Conservation (phyloP, 2,888 invertebrate species). For the Orthonychiurus folsomi region DNA sequence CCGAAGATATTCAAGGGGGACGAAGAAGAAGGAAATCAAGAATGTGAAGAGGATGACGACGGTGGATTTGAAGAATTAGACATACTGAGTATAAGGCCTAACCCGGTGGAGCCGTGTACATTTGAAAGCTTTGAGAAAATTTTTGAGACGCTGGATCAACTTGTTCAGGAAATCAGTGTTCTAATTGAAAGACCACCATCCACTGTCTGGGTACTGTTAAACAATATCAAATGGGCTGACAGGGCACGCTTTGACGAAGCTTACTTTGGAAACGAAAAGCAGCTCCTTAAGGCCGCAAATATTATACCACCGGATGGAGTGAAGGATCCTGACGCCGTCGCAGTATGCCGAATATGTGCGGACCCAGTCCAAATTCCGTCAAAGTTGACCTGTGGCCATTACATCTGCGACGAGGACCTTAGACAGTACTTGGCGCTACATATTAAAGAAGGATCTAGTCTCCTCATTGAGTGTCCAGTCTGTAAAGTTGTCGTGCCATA, state of each 20-base stretch:
- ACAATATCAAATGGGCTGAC: constrained; percentile 98
- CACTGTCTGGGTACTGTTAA: constrained; percentile 82
- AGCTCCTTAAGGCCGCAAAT: constrained; percentile 84
- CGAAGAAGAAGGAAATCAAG: too few species aligned
- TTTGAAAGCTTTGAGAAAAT: not conserved
- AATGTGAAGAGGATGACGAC: too few species aligned
- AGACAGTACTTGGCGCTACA: constrained; percentile 92
- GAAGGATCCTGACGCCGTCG: not conserved
- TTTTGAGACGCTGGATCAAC: not conserved
- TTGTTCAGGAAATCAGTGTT: not conserved
- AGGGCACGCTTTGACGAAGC: constrained; percentile 95
- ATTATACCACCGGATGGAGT: constrained; percentile 62
- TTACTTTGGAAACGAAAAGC: constrained; percentile 90
- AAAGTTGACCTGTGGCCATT: constrained; percentile 79
- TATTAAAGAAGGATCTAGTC: constrained; percentile 92
- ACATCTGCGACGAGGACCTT: constrained; percentile 92
- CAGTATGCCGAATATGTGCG: constrained; percentile 37
- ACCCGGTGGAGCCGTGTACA: too few species aligned
- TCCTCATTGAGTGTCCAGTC: constrained; percentile 92
- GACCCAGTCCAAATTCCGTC: constrained; percentile 10
- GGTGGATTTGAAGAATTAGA: too few species aligned
- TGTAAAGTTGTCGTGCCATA: constrained; percentile 94
- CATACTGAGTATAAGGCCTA: too few species aligned
- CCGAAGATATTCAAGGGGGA: too few species aligned
- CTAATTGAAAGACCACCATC: constrained; percentile 52